Evolutionary conservation across 2,888 invertebrate genomes (phyloP).

Genomic region (Nysson spinosus): DNA sequence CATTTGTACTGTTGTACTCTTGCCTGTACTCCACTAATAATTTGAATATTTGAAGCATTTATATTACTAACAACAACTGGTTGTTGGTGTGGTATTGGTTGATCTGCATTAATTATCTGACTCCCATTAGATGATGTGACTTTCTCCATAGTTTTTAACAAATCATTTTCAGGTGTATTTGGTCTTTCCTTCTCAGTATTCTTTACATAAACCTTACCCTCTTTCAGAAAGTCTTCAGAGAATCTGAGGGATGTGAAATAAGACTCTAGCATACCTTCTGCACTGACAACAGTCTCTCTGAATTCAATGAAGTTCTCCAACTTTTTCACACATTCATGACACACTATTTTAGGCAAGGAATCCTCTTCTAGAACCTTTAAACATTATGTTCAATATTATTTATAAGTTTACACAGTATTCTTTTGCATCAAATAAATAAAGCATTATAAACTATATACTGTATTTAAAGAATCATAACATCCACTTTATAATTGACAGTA

Average conservation of each 20-base stretch:
- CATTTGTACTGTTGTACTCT: conserved; percentile 77
- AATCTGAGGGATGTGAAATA: conserved; percentile 82
- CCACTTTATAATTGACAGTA: too few species aligned
- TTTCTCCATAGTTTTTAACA: conserved; percentile 64
- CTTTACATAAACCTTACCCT: conserved; percentile 80
- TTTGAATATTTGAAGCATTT: conserved; percentile 77
- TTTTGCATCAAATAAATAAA: neutral
- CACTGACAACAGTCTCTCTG: conserved; percentile 82
- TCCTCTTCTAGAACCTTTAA: conserved; percentile 83
- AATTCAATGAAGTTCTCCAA: conserved; percentile 82
- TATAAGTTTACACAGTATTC: conserved; percentile 3
- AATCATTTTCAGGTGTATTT: conserved; percentile 65
- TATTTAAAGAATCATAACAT: too few species aligned
- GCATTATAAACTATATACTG: neutral
- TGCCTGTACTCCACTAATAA: conserved; percentile 76
- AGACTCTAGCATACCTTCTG: conserved; percentile 83
- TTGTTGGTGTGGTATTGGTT: conserved; percentile 66
- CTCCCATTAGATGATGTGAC: conserved; percentile 41
- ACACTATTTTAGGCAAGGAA: conserved; percentile 84
- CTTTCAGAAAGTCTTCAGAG: conserved; percentile 82
- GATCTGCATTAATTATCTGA: conserved; percentile 58
- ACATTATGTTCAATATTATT: conserved; percentile 12
- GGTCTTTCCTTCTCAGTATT: conserved; percentile 70
- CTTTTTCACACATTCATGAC: conserved; percentile 82
- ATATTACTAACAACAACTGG: conserved; percentile 74